Evolutionary conservation across 2,888 invertebrate genomes (phyloP), one percentile per base, ranked within the genome.

Genomic region (Pseudoips prasinana): DNA sequence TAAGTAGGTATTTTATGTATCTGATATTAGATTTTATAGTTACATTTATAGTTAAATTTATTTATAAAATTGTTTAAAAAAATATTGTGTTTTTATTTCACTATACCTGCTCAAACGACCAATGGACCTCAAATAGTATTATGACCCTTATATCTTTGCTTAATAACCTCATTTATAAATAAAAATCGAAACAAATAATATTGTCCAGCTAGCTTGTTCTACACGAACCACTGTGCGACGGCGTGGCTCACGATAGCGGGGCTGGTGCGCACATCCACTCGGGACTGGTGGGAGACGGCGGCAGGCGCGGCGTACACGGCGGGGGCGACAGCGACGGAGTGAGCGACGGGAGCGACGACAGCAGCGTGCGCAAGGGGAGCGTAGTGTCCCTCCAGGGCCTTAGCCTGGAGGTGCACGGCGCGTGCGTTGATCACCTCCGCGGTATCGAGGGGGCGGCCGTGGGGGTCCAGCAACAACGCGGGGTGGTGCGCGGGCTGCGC

Each of bases 381-480:
- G 62, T 64, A 61, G 64, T 74, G 70, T 37, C 70, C 74, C 23
- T 84, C 86, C 67, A 88, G 67, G 34, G 83, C 83, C 58, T 88
- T 88, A 47, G 88, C 88, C 56, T 87, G 85, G 54, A 84, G 79
- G 66, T 88, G 88, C 49, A 86, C 53, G 46, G 82, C 83, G 49
- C 85, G 87, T 25, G 87, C 85, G 64, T 74, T 72, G 71, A 86
- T 82, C 57, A 88, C 88, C 50, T 84, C 87, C 7, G 86, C 84
- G 59, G 89, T 88, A 63, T 88, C 87, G 33, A 89, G 75, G 8
- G 88, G 89, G 44, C 85, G 82, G 50, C 87, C 87, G 64, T 78
- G 84, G 29, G 81, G 72, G 70, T 84, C 85, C 70, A 87, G 74
- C 64, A 89, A 79, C 41, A 84, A 31, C 22, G 89, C 89, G 22